Evolutionary conservation across 2,797 vertebrate species (phyloP).

Genomic region (Mastacembelus armatus): DNA sequence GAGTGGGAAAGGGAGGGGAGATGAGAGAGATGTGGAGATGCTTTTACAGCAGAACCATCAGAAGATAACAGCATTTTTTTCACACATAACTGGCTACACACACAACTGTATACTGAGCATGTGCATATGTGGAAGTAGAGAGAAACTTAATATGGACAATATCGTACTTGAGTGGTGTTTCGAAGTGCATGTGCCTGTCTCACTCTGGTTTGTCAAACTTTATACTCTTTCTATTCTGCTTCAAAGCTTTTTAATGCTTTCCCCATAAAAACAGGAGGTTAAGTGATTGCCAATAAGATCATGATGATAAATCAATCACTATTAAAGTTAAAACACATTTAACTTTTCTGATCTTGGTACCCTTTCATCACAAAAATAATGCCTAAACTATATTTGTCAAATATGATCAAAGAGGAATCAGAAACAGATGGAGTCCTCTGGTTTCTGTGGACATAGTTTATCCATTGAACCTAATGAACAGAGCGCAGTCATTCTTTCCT

Average conservation of each 20-base stretch:
- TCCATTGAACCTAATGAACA: background rate
- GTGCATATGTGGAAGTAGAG: constrained; percentile 8
- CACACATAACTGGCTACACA: constrained; percentile 50
- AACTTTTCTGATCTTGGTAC: background rate
- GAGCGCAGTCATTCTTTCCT: no score
- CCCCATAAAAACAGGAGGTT: background rate
- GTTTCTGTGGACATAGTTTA: background rate
- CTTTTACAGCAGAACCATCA: constrained; percentile 68
- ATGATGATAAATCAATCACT: background rate
- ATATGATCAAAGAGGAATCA: no score
- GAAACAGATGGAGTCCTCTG: no score
- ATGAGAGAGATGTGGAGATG: constrained; percentile 52
- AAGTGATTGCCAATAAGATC: background rate
- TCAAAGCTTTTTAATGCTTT: constrained; percentile 10
- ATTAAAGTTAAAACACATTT: background rate
- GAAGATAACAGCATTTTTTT: constrained; percentile 47
- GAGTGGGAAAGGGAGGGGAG: constrained; percentile 66
- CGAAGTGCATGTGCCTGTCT: background rate
- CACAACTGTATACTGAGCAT: background rate
- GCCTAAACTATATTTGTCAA: no score
- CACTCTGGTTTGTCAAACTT: constrained; percentile 34
- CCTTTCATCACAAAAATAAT: no score
- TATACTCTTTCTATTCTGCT: constrained; percentile 18
- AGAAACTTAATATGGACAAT: constrained; percentile 40
- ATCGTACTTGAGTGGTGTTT: constrained; percentile 16